phyloP scores from a whole-genome alignment of 2,113 vertebrate genomes.

The Propithecus coquereli region DNA sequence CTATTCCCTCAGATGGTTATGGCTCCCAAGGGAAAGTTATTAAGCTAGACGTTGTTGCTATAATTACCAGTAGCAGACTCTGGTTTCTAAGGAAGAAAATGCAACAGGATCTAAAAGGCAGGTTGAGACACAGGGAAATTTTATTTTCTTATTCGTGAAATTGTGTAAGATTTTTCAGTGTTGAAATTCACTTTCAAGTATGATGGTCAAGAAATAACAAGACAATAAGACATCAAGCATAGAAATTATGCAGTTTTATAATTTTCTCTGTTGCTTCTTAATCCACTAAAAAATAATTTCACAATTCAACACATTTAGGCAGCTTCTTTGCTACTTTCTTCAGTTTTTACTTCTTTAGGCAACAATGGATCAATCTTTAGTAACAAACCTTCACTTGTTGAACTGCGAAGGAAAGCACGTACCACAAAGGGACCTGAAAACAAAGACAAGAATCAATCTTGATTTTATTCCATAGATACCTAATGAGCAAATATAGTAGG shows the following conservation, averaged over 20 bases:
- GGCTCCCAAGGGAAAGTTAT: background rate
- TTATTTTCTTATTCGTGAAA: slow-evolving; percentile 46
- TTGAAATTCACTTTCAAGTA: slow-evolving; percentile 46
- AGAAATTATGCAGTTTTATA: slow-evolving; percentile 39
- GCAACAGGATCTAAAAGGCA: slow-evolving; percentile 18
- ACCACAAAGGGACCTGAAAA: slow-evolving; percentile 88
- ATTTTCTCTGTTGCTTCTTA: slow-evolving; percentile 31
- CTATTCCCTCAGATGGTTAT: background rate
- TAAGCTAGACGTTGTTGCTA: background rate
- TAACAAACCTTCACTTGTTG: slow-evolving; percentile 89
- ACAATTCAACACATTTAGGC: background rate
- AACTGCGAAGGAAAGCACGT: slow-evolving; percentile 84
- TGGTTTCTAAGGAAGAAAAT: slow-evolving; percentile 5
- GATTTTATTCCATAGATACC: background rate
- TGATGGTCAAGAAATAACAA: slow-evolving; percentile 42
- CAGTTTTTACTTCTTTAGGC: slow-evolving; percentile 69
- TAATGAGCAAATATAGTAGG: background rate
- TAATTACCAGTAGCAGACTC: background rate
- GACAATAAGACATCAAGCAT: slow-evolving; percentile 1
- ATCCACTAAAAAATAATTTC: slow-evolving; percentile 10
- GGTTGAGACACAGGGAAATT: background rate
- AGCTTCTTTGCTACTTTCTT: background rate
- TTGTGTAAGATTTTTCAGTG: background rate
- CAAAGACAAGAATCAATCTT: background rate
- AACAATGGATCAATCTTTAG: slow-evolving; percentile 83